Evolutionary conservation across 2,888 invertebrate species (phyloP).

Genomic region (Phymatocera aterrima): DNA sequence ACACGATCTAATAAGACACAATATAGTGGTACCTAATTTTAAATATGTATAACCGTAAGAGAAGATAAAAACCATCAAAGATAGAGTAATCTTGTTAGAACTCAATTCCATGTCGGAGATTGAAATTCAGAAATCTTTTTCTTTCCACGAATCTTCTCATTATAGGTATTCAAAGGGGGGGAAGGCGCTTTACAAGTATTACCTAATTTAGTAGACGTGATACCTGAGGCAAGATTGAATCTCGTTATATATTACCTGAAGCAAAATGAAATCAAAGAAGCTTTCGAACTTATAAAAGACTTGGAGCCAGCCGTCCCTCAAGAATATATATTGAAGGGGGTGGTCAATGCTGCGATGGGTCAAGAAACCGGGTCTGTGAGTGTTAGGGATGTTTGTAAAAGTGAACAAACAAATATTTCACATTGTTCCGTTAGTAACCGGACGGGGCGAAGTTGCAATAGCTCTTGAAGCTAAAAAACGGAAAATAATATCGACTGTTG

Average conservation of each 20-base stretch:
- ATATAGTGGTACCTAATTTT: constrained; percentile 83
- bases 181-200: constrained; percentile 95
- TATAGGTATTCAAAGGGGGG: constrained; percentile 88
- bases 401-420: neutral
- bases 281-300: constrained; percentile 91
- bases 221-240: constrained; percentile 97
- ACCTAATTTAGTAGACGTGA: constrained; percentile 94
- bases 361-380: constrained; percentile 93
- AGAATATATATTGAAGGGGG: constrained; percentile 97
- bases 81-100: too few species aligned
- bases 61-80: too few species aligned
- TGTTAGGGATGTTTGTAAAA: constrained; percentile 50
- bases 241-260: constrained; percentile 95
- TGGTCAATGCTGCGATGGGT: constrained; percentile 95
- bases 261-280: constrained; percentile 92
- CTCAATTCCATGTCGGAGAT: neutral
- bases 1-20: constrained; percentile 95
- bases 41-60: neutral
- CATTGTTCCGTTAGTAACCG: too few species aligned
- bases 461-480: too few species aligned
- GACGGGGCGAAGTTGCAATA: too few species aligned
- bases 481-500: too few species aligned
- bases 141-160: neutral
- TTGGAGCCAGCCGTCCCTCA: constrained; percentile 95
- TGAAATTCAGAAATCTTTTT: neutral